phyloP scores from a whole-genome alignment of 2,888 invertebrate genomes.

The Escarpia spicata region DNA sequence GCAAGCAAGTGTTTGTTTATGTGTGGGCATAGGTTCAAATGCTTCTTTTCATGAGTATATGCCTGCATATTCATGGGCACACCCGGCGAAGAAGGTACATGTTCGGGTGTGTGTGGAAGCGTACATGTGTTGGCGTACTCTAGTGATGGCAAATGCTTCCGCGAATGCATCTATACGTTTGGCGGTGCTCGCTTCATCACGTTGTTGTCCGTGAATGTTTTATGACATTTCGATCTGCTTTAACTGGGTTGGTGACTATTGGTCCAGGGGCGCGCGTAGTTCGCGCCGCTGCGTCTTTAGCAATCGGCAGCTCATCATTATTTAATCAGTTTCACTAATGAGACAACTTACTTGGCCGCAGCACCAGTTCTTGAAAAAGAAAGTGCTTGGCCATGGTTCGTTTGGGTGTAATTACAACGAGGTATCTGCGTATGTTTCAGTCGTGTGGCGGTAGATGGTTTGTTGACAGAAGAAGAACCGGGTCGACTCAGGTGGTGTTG shows the following conservation, averaged over 20 bases:
- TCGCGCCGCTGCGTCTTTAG: not conserved
- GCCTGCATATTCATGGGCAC: too few relatives aligned
- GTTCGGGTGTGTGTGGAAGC: not conserved
- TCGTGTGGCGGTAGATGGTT: not conserved
- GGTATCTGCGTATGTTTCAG: not conserved
- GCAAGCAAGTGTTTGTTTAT: too few relatives aligned
- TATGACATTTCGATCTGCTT: not conserved
- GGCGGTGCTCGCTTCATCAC: not conserved
- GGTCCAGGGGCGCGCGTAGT: not conserved
- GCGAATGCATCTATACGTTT: not conserved
- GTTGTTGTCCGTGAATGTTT: not conserved
- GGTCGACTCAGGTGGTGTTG: not conserved
- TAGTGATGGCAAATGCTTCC: not conserved
- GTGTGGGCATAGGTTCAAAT: too few relatives aligned
- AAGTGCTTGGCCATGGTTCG: not conserved
- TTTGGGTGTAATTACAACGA: not conserved
- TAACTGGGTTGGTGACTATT: not conserved
- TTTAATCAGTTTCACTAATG: not conserved
- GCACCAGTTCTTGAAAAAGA: not conserved
- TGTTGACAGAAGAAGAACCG: not conserved
- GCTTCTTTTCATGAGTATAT: too few relatives aligned
- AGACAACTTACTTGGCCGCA: not conserved
- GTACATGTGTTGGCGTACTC: not conserved
- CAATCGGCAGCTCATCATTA: not conserved
- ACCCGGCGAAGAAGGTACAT: too few relatives aligned